Conservation (phyloP, 2,113 vertebrate genomes). For the Ia io region DNA sequence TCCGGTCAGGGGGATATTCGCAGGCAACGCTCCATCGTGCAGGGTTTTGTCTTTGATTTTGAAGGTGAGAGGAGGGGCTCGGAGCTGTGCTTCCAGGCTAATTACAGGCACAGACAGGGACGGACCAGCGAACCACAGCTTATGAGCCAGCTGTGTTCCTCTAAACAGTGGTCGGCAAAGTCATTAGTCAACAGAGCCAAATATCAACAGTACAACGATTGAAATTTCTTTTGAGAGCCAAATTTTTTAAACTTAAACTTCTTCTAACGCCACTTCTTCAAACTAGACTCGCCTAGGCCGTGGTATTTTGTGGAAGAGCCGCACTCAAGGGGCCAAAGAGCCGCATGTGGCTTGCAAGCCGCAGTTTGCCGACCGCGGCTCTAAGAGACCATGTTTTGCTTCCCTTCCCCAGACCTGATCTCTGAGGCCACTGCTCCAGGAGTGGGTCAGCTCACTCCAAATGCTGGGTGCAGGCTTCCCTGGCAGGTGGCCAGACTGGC, state of each 20-base stretch:
- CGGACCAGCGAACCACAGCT: not conserved
- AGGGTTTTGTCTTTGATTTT: not conserved
- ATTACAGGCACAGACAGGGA: rapidly evolving
- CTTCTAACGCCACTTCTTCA: too few relatives aligned
- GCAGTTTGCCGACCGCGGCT: too few relatives aligned
- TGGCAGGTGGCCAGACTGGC: rapidly evolving
- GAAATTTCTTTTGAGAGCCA: too few relatives aligned
- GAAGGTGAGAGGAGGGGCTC: rapidly evolving
- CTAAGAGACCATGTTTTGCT: not conserved
- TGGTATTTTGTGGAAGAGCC: too few relatives aligned
- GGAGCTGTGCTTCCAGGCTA: not conserved
- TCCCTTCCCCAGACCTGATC: not conserved
- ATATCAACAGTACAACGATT: too few relatives aligned
- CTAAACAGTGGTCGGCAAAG: not conserved
- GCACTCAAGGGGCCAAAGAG: too few relatives aligned
- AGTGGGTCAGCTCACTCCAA: not conserved
- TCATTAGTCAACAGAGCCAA: too few relatives aligned
- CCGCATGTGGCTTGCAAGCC: too few relatives aligned
- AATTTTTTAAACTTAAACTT: too few relatives aligned
- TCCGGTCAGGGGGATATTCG: not conserved
- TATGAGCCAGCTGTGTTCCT: not conserved
- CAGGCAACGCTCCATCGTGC: rapidly evolving
- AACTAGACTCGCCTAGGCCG: too few relatives aligned
- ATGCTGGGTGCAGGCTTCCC: not conserved
- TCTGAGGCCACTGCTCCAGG: not conserved